Conservation (phyloP, 2,888 invertebrate genomes). For the Parochlus steinenii region DNA sequence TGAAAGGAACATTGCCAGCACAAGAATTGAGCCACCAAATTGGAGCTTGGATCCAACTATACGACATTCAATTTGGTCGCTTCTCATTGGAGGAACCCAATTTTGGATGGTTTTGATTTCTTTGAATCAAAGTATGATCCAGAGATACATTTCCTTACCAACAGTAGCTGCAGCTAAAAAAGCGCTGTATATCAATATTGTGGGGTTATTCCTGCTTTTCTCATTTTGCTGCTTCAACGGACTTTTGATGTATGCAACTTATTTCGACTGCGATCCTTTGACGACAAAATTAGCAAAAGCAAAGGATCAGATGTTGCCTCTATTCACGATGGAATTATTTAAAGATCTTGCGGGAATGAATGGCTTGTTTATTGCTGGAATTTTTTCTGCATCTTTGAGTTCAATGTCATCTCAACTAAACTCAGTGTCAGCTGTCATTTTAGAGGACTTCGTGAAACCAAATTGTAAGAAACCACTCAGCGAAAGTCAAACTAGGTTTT, state of each 20-base stretch:
- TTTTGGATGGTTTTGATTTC: slow-evolving; percentile 61
- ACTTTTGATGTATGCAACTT: slow-evolving; percentile 53
- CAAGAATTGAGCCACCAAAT: slow-evolving; percentile 52
- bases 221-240: slow-evolving; percentile 55
- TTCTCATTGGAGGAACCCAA: slow-evolving; percentile 55
- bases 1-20: slow-evolving; percentile 48
- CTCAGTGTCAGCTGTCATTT: slow-evolving; percentile 63
- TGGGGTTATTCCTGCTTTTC: slow-evolving; percentile 42
- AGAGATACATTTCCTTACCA: slow-evolving; percentile 63
- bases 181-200: slow-evolving; percentile 46
- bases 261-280: slow-evolving; percentile 60
- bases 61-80: slow-evolving; percentile 59
- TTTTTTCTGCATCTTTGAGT: slow-evolving; percentile 70
- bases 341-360: slow-evolving; percentile 63
- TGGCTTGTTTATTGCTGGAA: slow-evolving; percentile 76
- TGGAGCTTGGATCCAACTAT: slow-evolving; percentile 57
- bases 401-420: slow-evolving; percentile 67
- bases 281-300: slow-evolving; percentile 55
- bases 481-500: slow-evolving; percentile 40
- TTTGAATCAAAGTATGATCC: slow-evolving; percentile 73
- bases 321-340: slow-evolving; percentile 74
- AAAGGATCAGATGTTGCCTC: slow-evolving; percentile 63
- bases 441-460: slow-evolving; percentile 62
- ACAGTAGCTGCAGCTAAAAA: slow-evolving; percentile 49
- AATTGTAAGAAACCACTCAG: slow-evolving; percentile 38